Evolutionary conservation across 2,888 invertebrate genomes (phyloP).

Genomic region (Thyatira batis): DNA sequence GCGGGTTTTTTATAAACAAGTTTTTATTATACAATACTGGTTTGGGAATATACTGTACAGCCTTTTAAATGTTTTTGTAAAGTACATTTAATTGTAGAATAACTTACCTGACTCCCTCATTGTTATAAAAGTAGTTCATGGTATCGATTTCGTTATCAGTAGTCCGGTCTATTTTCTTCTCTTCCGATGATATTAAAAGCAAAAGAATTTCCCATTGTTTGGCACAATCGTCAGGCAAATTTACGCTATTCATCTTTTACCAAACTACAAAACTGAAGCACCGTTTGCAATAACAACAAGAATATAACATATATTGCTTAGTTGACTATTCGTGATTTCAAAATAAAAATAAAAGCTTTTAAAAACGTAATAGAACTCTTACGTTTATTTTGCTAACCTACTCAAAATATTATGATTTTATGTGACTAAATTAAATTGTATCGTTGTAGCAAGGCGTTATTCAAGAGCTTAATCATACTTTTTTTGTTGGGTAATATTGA

Average conservation of each 20-base stretch:
- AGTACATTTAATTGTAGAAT: conserved; percentile 1
- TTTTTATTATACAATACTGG: too few species aligned
- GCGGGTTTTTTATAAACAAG: too few species aligned
- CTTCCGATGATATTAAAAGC: conserved; percentile 66
- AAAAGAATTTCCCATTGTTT: conserved; percentile 74
- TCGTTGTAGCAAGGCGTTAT: too few species aligned
- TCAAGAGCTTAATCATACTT: neutral
- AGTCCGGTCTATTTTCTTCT: conserved; percentile 69
- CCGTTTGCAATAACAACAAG: neutral
- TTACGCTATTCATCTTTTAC: conserved; percentile 46
- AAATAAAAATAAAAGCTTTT: neutral
- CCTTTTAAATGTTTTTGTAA: neutral
- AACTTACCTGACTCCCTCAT: conserved; percentile 63
- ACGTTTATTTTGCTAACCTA: neutral
- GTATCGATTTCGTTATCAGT: conserved; percentile 65
- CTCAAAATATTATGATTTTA: neutral
- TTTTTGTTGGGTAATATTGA: conserved; percentile 16
- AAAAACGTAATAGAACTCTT: neutral
- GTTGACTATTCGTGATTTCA: too few species aligned
- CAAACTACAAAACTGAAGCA: conserved; percentile 11
- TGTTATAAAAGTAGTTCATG: conserved; percentile 66
- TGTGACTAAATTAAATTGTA: neutral
- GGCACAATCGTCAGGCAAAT: conserved; percentile 62
- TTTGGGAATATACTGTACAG: too few species aligned
- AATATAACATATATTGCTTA: too few species aligned